Evolutionary conservation across 2,113 vertebrate species (phyloP), one percentile per base, ranked within the genome.

Genomic region (Dicrurus megarhynchus): DNA sequence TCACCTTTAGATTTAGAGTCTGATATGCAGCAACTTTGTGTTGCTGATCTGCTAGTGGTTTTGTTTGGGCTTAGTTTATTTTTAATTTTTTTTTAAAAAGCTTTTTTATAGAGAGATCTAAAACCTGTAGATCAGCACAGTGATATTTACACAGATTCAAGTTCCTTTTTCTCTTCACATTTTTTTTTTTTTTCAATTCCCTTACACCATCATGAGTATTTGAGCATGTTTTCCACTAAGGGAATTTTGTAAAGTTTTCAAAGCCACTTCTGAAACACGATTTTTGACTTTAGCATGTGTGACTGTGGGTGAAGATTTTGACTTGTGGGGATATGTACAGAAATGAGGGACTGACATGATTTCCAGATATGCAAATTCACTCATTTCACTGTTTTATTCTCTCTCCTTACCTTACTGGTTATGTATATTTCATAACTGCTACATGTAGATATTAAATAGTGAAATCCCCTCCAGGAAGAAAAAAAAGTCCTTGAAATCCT

Each of bases 351-450:
- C 56, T 87, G 63, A 12, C 35, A 55, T 57, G 71, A 84, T 74
- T 89, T 93, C 67, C 73, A 79, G 63, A 49, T 77, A 93, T 71
- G 64, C 28, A 90, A 86, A 83, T 83, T 3, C 5, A 64, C 19
- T 89, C n/a, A 73, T 84, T 90, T 91, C 27, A 59, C 27, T 90
- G 44, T 81, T 93, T 91, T 76, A 85, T 91, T 89, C 69, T 67
- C 50, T 89, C 30, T 64, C 26, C 84, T 52, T 91, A n/a, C 63
- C 28, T 87, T 87, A 39, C 12, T 59, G 68, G 39, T 42, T 85
- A 90, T 80, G 13, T 85, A 80, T 97, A 94, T 96, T 96, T 96
- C 63, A 90, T 93, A 94, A 83, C 37, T 73, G 55, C 63, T 80
- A 42, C 78, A 77, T 77, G 84, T 90, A 95, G 63, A 80, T 91